These are phyloP conservation scores for Parauchenoglanis ngamensis DNA, from an alignment of 2,797 vertebrate species.

Conservation along the genomic window DNA sequence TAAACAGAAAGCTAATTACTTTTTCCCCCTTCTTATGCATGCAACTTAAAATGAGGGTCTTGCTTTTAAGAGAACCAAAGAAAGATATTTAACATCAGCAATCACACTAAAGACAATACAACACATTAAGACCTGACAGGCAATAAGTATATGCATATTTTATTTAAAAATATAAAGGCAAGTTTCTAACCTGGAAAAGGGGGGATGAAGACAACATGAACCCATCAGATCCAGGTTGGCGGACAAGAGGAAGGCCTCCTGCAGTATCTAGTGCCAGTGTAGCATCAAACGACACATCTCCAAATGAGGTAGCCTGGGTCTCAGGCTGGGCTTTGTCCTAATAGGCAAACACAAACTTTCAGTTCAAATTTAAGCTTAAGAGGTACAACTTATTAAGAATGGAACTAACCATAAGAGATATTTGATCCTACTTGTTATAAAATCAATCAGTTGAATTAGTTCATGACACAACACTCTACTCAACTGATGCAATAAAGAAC, in stretches of 20 bases:
- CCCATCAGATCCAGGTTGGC: slow-evolving; percentile 77
- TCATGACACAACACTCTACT: not conserved
- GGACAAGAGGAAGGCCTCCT: slow-evolving; percentile 71
- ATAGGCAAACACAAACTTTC: slow-evolving; percentile 2
- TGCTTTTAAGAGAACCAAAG: not conserved
- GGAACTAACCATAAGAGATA: not conserved
- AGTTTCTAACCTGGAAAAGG: slow-evolving; percentile 76
- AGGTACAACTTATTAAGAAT: not conserved
- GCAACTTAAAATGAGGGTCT: not conserved
- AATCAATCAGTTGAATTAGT: not conserved
- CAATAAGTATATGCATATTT: not conserved
- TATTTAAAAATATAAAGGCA: not conserved
- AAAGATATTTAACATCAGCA: not conserved
- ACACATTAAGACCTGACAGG: not conserved
- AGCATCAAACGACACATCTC: slow-evolving; percentile 76
- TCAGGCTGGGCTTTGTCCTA: slow-evolving; percentile 86
- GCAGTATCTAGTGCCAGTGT: slow-evolving; percentile 72
- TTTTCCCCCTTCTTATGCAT: not conserved
- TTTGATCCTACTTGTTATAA: not conserved
- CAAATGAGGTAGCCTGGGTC: slow-evolving; percentile 76
- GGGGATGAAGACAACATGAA: slow-evolving; percentile 79
- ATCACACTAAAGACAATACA: not conserved
- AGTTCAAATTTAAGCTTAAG: not conserved
- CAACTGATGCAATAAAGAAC: not conserved
- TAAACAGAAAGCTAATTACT: not conserved